Conservation (phyloP, 2,113 vertebrate genomes). For the Gracilinanus agilis region DNA sequence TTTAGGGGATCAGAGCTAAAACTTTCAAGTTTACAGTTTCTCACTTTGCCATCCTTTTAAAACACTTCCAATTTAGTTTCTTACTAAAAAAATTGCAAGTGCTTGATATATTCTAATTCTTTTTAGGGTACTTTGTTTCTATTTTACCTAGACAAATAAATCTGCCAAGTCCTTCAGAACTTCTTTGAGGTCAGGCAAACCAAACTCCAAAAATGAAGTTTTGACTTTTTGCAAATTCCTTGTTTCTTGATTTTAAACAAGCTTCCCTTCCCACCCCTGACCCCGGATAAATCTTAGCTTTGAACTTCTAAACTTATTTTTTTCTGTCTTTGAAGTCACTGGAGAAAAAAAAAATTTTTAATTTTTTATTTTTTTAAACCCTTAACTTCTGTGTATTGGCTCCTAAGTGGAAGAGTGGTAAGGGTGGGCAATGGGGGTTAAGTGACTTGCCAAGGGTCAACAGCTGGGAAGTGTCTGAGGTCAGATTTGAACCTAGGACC, state of each 20-base stretch:
- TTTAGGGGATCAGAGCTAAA: background rate
- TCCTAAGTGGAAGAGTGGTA: too few relatives aligned
- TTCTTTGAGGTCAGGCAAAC: background rate
- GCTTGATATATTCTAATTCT: background rate
- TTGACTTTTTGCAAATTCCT: background rate
- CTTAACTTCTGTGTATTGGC: too few relatives aligned
- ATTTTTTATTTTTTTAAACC: too few relatives aligned
- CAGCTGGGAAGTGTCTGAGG: too few relatives aligned
- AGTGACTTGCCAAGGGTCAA: too few relatives aligned
- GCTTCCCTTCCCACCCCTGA: background rate
- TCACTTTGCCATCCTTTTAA: background rate
- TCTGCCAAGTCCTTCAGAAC: background rate
- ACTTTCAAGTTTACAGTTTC: background rate
- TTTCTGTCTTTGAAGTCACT: background rate
- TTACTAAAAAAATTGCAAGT: background rate
- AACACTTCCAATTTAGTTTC: background rate
- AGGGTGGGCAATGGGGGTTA: too few relatives aligned
- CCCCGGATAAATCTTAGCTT: background rate
- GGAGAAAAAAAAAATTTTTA: background rate
- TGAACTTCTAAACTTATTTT: background rate
- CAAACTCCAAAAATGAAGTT: background rate
- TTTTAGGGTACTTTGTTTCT: background rate
- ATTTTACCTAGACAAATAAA: background rate
- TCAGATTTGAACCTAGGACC: too few relatives aligned
- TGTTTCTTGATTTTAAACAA: background rate